phyloP scores from a whole-genome alignment of 2,113 vertebrate genomes.

The sheep (Ovis aries) region DNA sequence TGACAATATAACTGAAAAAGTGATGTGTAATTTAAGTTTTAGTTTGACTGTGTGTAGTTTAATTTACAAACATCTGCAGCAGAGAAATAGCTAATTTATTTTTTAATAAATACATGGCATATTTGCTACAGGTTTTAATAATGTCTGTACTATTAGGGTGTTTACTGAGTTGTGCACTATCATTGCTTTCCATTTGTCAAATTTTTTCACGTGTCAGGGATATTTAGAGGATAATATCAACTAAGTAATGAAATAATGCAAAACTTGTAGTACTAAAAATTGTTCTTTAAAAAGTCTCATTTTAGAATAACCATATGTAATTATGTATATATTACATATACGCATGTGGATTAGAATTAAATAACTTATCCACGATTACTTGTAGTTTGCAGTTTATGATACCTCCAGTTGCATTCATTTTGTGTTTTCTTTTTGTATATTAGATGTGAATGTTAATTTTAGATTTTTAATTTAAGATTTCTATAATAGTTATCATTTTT shows the following conservation, averaged over 20 bases:
- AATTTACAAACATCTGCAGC: not conserved
- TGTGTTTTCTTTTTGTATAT: not conserved
- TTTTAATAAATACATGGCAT: not conserved
- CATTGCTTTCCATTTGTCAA: not conserved
- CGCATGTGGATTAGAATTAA: not conserved
- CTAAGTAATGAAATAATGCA: not conserved
- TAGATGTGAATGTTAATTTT: not conserved
- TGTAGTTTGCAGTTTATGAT: not conserved
- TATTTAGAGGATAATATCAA: not conserved
- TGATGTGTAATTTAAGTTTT: not conserved
- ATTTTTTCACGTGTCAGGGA: not conserved
- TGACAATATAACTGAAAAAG: not conserved
- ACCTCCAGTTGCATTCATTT: not conserved
- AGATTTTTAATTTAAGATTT: constrained; percentile 25
- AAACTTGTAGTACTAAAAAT: not conserved
- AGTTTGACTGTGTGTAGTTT: not conserved
- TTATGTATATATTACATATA: not conserved
- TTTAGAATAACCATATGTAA: not conserved
- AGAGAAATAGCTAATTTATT: not conserved
- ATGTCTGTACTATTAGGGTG: not conserved
- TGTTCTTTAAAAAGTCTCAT: not conserved
- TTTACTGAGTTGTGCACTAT: not conserved
- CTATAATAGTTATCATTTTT: not conserved
- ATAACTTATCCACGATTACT: not conserved
- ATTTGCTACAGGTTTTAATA: constrained; percentile 18